Evolutionary conservation across 2,797 vertebrate species (phyloP).

Genomic region (Eulemur rubriventer): DNA sequence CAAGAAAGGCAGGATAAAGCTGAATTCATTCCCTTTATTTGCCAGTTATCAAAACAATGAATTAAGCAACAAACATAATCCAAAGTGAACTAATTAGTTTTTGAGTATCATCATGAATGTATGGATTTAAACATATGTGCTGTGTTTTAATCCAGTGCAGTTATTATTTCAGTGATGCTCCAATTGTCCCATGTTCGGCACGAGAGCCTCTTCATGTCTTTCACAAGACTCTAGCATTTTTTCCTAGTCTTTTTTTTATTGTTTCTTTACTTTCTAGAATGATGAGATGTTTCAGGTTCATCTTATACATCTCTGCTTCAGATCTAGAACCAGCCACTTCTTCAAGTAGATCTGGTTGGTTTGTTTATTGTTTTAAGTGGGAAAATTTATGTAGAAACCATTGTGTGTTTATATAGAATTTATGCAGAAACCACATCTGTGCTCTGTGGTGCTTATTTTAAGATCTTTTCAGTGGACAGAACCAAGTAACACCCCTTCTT

Average conservation of each 20-base stretch:
- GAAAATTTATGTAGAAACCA: not conserved
- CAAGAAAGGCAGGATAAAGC: not conserved
- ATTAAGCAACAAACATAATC: not conserved
- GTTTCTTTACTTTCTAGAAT: not conserved
- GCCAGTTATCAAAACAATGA: slow-evolving; percentile 27
- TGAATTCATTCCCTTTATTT: not conserved
- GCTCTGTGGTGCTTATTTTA: not conserved
- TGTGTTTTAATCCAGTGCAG: not conserved
- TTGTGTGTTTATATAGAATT: not conserved
- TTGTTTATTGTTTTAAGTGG: not conserved
- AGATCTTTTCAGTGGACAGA: not conserved
- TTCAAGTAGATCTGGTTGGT: not conserved
- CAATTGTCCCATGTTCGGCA: not conserved
- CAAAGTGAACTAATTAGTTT: not conserved
- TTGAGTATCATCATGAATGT: not conserved
- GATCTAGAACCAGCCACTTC: not conserved
- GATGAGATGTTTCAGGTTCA: not conserved
- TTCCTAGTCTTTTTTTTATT: not conserved
- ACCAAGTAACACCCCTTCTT: not conserved
- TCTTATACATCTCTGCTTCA: not conserved
- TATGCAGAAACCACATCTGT: not conserved
- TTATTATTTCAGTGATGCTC: not conserved
- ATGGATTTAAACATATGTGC: not conserved
- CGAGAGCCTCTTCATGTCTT: not conserved
- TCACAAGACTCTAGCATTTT: not conserved